Conservation (phyloP, 2,888 invertebrate genomes). For the Eilema depressum region DNA sequence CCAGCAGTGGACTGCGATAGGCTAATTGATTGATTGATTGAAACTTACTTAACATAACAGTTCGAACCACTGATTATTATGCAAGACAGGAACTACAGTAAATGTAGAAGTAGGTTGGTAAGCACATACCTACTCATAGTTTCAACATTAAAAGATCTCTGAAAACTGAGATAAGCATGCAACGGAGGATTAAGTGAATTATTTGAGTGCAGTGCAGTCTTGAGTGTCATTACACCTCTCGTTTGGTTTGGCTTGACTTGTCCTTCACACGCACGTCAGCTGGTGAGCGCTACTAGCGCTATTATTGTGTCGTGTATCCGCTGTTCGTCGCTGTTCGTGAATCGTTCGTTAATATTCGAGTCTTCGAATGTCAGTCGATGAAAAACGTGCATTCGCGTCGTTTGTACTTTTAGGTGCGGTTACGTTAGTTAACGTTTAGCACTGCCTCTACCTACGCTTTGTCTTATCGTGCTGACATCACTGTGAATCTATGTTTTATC, state of each 20-base stretch:
- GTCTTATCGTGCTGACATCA: constrained; percentile 62
- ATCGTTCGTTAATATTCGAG: constrained; percentile 59
- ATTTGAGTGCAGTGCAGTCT: neutral
- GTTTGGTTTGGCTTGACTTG: constrained; percentile 32
- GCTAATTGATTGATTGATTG: too few relatives aligned
- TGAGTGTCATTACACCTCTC: constrained; percentile 22
- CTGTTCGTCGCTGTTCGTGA: constrained; percentile 48
- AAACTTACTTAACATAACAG: too few relatives aligned
- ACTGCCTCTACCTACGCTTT: constrained; percentile 65
- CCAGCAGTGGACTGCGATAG: too few relatives aligned
- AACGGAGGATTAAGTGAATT: neutral
- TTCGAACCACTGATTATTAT: too few relatives aligned
- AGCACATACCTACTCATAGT: too few relatives aligned
- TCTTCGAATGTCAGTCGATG: constrained; percentile 66
- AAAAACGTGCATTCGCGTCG: constrained; percentile 65
- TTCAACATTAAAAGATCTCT: too few relatives aligned
- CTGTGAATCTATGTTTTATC: constrained; percentile 64
- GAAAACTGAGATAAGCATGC: neutral
- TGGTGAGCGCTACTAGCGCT: constrained; percentile 47
- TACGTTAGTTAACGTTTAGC: constrained; percentile 61
- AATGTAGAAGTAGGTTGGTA: too few relatives aligned
- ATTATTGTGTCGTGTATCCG: constrained; percentile 31
- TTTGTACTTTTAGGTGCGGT: constrained; percentile 63
- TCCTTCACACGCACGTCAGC: constrained; percentile 55
- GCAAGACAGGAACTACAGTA: too few relatives aligned